Base-by-base conservation (phyloP, 2,888 invertebrate species). In the Chydorus sphaericus region DNA sequence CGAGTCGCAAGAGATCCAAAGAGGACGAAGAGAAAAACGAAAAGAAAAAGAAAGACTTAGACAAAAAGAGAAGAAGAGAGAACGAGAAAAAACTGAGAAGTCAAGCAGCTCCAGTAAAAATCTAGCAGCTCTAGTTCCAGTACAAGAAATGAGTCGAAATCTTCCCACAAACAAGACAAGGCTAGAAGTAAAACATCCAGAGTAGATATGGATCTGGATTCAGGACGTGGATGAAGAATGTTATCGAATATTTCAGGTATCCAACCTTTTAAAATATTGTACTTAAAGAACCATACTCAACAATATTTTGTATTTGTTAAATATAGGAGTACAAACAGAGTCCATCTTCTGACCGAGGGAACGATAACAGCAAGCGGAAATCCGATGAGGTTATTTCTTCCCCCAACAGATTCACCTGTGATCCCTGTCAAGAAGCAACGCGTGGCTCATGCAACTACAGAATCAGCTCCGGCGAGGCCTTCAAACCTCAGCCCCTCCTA, bases 211-310 rank as follows among this genome's bases (percentile, higher is more conserved):
- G 44, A 44, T 4, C 28, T 28, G 26, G 44, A 44, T 10, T 44
- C 44, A 14, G n/a, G 79, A 82, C 61, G 80, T 87, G 58, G 81
- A 83, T 65, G 79, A 83, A 63, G 87, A 91, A 70, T 91, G 91
- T 69, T 80, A 84, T 65, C 81, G 78, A 71, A 89, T 91, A 63
- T 91, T 88, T 70, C 85, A 87, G 69, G 85, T 88, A 70, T 80
- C 83, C 70, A 78, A 79, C 57, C 76, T 39, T 16, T 20, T 14
- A 8, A 16, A 8, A 2, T 38, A 18, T 2, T 8, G 16, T 39
- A 44, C 26, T 7, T 44, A 44, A 23, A 14, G 10, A 18, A 18
- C 44, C 2, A 23, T 3, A 14, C 28, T 23, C 6, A n/a, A 20
- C 20, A 20, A 20, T 16, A 39, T 14, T 39, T 44, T 23, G 4